Evolutionary conservation across 2,113 vertebrate species (phyloP).

Genomic region (Ameiurus melas): DNA sequence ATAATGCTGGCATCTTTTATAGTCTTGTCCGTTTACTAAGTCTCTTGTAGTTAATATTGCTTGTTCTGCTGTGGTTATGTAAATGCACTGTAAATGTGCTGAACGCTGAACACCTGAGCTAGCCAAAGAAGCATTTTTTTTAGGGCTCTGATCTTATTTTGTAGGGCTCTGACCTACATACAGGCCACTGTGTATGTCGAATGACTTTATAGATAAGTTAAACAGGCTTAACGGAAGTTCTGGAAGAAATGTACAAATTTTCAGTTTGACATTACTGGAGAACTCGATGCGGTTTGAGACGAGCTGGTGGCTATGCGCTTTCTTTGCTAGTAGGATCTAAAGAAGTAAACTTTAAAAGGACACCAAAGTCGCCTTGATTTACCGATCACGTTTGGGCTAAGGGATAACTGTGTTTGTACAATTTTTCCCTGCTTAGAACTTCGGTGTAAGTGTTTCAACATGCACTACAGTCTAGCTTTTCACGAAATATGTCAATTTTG

Average conservation of each 20-base stretch:
- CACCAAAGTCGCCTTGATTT: neutral
- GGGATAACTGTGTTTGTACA: neutral
- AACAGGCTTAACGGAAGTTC: neutral
- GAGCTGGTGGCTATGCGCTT: neutral
- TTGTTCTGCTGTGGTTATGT: constrained; percentile 14
- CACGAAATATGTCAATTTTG: neutral
- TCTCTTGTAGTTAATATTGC: neutral
- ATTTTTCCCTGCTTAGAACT: neutral
- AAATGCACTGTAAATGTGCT: neutral
- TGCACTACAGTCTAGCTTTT: neutral
- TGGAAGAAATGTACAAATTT: neutral
- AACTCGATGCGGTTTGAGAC: neutral
- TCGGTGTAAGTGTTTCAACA: neutral
- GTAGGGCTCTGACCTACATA: neutral
- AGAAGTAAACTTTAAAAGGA: neutral
- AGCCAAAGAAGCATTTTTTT: constrained; percentile 2
- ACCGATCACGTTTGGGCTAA: neutral
- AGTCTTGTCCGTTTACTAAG: neutral
- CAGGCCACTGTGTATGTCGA: neutral
- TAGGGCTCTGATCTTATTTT: neutral
- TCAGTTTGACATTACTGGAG: neutral
- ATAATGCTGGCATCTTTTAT: constrained; percentile 28
- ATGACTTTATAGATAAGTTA: neutral
- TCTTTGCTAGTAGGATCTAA: neutral
- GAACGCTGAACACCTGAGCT: constrained; percentile 11